Base-by-base conservation (phyloP, 1,140 invertebrate genomes). In the Aricia agestis region DNA sequence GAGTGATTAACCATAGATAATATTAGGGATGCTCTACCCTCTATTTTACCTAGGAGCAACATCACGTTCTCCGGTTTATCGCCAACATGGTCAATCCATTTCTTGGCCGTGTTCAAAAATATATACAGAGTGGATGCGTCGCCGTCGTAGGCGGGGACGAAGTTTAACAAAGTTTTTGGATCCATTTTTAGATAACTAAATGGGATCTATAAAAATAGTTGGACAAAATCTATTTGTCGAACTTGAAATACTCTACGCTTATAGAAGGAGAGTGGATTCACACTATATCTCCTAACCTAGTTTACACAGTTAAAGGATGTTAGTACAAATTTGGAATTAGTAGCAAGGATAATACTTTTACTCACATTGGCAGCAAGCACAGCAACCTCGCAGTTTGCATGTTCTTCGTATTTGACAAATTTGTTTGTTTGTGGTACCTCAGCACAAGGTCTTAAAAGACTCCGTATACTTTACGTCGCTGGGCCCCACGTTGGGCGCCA, bases 21-120 rank as follows among this genome's bases (percentile, higher is more conserved):
- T 3, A 59, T 59, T 18, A 17, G 58, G n/a, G n/a, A n/a, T 0
- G 72, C 72, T 65, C 36, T 70, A 9, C 68, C 65, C 42, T 42
- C 17, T 67, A 73, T 17, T 32, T 70, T 73, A 58, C 72, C 66
- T 32, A 73, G 32, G 25, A 73, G 42, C 52, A 73, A 25, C 72
- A 73, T 73, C 6, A 70, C 65, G 17, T 73, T 70, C 61, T 70
- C 9, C 1, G 73, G 73, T 1, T 1, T 67, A 3, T 69, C 72
- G 2, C 61, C 63, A 66, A 41, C 68, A 7, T n/a, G 7, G 4
- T 18, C 6, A 10, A 72, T n/a, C 70, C 70, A 72, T 42, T 72
- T 52, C n/a, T 67, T 58, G 2, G 66, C 66, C 13, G 41, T 31
- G 45, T 72, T 72, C 67, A 72, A 61, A 72, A 52, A 72, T 61